Evolutionary conservation across 2,888 invertebrate species (phyloP).

Genomic region (Bruchidius siliquastri): DNA sequence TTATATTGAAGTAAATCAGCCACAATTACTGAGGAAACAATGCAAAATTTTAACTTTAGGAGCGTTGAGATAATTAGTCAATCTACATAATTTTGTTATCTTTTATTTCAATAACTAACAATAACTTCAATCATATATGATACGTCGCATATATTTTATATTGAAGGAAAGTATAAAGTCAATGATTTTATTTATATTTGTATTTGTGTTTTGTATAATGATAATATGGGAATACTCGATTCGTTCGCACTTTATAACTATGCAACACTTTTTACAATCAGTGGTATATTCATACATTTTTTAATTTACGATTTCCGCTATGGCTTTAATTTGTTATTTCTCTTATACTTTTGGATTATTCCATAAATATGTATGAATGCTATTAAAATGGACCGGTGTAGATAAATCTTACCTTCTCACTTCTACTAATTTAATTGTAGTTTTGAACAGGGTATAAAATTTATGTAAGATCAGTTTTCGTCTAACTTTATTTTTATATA

Average conservation of each 20-base stretch:
- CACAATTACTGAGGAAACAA: too few species aligned
- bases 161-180: slow-evolving; percentile 12
- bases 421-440: not conserved
- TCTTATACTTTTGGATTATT: not conserved
- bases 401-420: not conserved
- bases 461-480: not conserved
- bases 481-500: not conserved
- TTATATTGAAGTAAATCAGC: too few species aligned
- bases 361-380: not conserved
- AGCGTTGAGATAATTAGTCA: too few species aligned
- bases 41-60: too few species aligned
- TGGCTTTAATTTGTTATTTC: not conserved
- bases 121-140: too few species aligned
- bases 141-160: too few species aligned
- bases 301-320: not conserved
- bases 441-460: not conserved
- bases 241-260: not conserved
- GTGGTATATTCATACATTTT: not conserved
- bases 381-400: not conserved
- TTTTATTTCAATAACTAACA: too few species aligned
- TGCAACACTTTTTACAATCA: not conserved
- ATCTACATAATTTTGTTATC: too few species aligned
- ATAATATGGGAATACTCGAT: not conserved
- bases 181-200: slow-evolving; percentile 13
- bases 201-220: slow-evolving; percentile 2